Evolutionary conservation across 53 echinoderm and acorn worm genomes (phyloP), one percentile per base, ranked within the genome.

Genomic region (Hippasteria phrygiana): DNA sequence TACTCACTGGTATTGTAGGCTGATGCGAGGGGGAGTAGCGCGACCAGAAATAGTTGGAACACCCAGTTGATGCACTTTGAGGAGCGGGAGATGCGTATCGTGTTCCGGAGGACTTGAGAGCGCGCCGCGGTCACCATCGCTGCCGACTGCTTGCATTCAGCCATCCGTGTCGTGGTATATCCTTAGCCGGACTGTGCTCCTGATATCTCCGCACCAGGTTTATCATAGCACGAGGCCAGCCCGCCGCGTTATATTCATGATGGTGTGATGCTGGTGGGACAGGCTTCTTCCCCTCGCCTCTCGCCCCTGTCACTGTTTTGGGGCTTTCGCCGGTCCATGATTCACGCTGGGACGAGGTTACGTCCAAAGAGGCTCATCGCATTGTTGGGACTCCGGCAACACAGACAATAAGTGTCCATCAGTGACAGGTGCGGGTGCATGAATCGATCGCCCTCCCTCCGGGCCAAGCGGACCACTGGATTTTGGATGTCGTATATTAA

Each of bases 311-410:
- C 40, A 18, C 64, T 64, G 71, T 39, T 39, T 80, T 39, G 80
- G 38, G 63, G 34, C 80, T 77, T 77, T 77, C 33, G n/a, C 37
- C 26, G 63, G 34, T 28, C 65, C 81, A 31, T 81, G 81, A 64
- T 42, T 63, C 81, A 85, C 64, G 85, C 85, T 85, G 85, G 33
- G 85, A 70, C 85, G 85, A 85, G 85, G 85, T 64, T 64, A 71
- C 53, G 73, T 43, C 35, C 38, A 43, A 65, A 81, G 81, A 66
- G 81, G 18, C 81, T 27, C 22, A 59, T 62, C 80, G 42, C 62
- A 62, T 59, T 80, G 62, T 59, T 62, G 59, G 13, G 12, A 54
- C 37, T 71, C 71, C 12, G 37, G 22, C 78, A 37, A 50, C 32
- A 46, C 78, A 14, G 27, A 80, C 80, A 80, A 80, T 81, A 64